Percentiles rank a stretch among this genome's conserved stretches.
These are phyloP conservation scores for Parotocinclus haroldoi DNA, from an alignment of 2,797 vertebrate species.

Conservation along the genomic window DNA sequence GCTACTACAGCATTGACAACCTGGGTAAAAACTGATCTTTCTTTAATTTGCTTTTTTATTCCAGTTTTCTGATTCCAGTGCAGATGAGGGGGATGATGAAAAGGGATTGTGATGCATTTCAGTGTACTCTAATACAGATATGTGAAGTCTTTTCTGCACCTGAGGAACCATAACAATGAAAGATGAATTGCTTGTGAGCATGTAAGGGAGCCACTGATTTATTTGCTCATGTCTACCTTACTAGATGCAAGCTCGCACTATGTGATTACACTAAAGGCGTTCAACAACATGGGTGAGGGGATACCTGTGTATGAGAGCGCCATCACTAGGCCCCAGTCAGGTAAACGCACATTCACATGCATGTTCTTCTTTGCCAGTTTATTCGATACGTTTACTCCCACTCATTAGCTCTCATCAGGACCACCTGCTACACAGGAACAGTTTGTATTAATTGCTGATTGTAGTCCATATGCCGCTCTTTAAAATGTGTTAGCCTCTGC, in stretches of 20 bases:
- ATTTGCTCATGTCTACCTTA: constrained; percentile 11
- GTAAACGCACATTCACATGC: constrained; percentile 52
- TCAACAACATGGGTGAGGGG: constrained; percentile 94
- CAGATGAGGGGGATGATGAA: too few relatives aligned
- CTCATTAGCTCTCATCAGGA: too few relatives aligned
- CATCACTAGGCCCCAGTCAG: constrained; percentile 88
- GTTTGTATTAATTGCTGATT: too few relatives aligned
- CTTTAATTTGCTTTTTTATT: background rate
- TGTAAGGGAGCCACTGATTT: background rate
- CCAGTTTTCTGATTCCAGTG: too few relatives aligned
- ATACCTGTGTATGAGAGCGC: constrained; percentile 97
- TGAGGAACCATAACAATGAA: too few relatives aligned
- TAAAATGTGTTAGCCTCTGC: too few relatives aligned
- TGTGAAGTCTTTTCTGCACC: too few relatives aligned
- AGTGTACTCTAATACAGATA: too few relatives aligned
- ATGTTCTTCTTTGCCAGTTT: background rate
- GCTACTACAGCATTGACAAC: constrained; percentile 96
- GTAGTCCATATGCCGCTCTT: too few relatives aligned
- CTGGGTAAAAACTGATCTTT: constrained; percentile 71
- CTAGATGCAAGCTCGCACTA: constrained; percentile 95
- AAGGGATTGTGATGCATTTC: too few relatives aligned
- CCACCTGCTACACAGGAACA: too few relatives aligned
- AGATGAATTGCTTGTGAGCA: too few relatives aligned
- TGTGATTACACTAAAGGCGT: constrained; percentile 95
- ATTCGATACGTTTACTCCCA: background rate